Evolutionary conservation across 64 coral and sea anemone genomes (phyloP).

Genomic region (Platygyra sinensis): DNA sequence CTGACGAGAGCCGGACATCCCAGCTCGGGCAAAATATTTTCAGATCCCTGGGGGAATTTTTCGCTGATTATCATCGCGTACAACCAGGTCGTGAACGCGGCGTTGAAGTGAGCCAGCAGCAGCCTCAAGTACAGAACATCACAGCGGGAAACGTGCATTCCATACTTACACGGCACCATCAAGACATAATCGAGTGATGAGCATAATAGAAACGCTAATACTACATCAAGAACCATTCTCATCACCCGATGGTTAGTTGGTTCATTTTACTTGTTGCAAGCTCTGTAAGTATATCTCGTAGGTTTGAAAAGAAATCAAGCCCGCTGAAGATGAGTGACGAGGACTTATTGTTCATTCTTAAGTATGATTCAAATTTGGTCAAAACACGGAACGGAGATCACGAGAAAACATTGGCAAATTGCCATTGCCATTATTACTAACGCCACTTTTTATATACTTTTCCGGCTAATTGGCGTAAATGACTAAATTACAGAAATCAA

Average conservation of each 20-base stretch:
- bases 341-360: too few relatives aligned
- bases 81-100: slow-evolving; percentile 60
- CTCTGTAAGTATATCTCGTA: not conserved
- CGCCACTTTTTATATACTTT: too few relatives aligned
- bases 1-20: not conserved
- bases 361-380: too few relatives aligned
- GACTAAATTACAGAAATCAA: too few relatives aligned
- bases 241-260: slow-evolving; percentile 59
- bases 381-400: too few relatives aligned
- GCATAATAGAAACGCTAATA: slow-evolving; percentile 58
- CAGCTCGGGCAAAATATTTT: not conserved
- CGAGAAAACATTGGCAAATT: too few relatives aligned
- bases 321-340: too few relatives aligned
- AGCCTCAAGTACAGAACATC: slow-evolving; percentile 52
- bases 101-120: slow-evolving; percentile 72
- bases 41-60: slow-evolving; percentile 52
- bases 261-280: slow-evolving; percentile 10
- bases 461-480: too few relatives aligned
- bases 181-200: slow-evolving; percentile 75
- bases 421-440: too few relatives aligned
- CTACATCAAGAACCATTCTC: slow-evolving; percentile 68
- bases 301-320: too few relatives aligned
- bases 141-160: slow-evolving; percentile 56
- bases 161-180: slow-evolving; percentile 70
- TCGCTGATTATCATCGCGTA: slow-evolving; percentile 62